Base-by-base conservation (phyloP, 2,888 invertebrate genomes). In the Tenthredo mesomela region DNA sequence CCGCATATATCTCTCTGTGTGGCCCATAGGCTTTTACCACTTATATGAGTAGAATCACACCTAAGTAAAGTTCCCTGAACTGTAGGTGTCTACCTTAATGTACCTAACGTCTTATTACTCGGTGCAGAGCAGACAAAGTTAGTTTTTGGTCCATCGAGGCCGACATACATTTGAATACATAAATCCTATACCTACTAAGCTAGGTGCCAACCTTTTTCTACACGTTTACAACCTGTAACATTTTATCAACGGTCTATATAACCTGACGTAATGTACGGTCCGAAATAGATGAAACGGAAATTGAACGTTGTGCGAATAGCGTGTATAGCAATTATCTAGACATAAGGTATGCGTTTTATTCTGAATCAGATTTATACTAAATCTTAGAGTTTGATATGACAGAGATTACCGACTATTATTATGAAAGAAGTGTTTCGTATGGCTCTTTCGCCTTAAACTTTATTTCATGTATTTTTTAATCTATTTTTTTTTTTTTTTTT, bases 91-190 rank as follows among this genome's bases (percentile, higher is more conserved):
- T 54, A 54, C 54, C 54, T n/a, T n/a, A 54, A 47, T 47, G 47
- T 47, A 47, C 47, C 47, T 15, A 47, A 47, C 47, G 47, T 15
- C n/a, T n/a, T n/a, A 54, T n/a, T n/a, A n/a, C 54, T 54, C 54
- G 54, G 1, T 54, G 6, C 54, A n/a, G 54, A 54, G 54, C n/a
- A 54, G 54, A 54, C 54, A 54, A 54, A 54, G 54, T 54, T 54
- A n/a, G 54, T n/a, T 54, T n/a, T 54, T 54, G 54, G n/a, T 54
- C 54, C n/a, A n/a, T 54, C 54, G 54, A n/a, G 54, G 54, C 54
- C 54, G n/a, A 54, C 18, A n/a, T 54, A 47, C 47, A 47, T 54
- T 54, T 54, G 18, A 7, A 54, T 6, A 54, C 54, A 54, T 54
- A 54, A n/a, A 54, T 54, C n/a, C n/a, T n/a, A n/a, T n/a, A n/a